These are phyloP conservation scores for human (Homo sapiens) DNA, from an alignment of 2,113 vertebrate genomes.

Conservation along the genomic window GRCh38 chr2:1932001-1932500, in stretches of 20 bases:
- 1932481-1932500: neutral
- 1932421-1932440: too few relatives aligned
- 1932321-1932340: neutral
- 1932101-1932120: accelerated
- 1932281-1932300: neutral
- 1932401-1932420: neutral
- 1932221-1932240: neutral
- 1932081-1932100: neutral
- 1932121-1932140: neutral
- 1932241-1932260: too few relatives aligned
- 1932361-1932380: too few relatives aligned
- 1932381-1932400: neutral
- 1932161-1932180: neutral
- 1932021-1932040: neutral
- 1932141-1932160: too few relatives aligned
- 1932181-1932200: neutral
- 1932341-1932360: accelerated
- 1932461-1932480: neutral
- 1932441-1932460: neutral
- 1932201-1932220: neutral
- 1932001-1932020: neutral
- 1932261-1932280: neutral
- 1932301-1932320: neutral
- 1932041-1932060: neutral
- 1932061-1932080: accelerated